These are phyloP conservation scores for Carcina quercana DNA, from an alignment of 2,888 invertebrate genomes.

Conservation along the genomic window DNA sequence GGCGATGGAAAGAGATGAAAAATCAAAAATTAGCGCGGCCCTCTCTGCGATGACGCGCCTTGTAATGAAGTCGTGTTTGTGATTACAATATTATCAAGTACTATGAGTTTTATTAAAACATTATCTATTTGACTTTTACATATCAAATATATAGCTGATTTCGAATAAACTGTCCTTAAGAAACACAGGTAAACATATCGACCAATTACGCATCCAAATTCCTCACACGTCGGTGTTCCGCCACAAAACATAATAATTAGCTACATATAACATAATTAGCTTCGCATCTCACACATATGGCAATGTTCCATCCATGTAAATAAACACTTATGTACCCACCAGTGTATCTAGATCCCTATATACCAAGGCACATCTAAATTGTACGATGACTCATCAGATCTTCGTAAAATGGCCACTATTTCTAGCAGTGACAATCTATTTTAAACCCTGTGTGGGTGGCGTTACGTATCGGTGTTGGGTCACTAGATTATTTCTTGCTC, in stretches of 20 bases:
- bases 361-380: background rate
- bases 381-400: slow-evolving; percentile 7
- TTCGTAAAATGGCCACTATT: slow-evolving; percentile 12
- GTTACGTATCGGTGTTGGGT: slow-evolving; percentile 37
- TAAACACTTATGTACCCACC: slow-evolving; percentile 18
- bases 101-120: too few relatives aligned
- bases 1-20: too few relatives aligned
- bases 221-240: too few relatives aligned
- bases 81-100: too few relatives aligned
- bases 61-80: too few relatives aligned
- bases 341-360: slow-evolving; percentile 19
- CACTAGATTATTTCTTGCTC: slow-evolving; percentile 25
- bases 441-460: slow-evolving; percentile 39
- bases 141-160: too few relatives aligned
- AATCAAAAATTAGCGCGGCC: too few relatives aligned
- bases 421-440: slow-evolving; percentile 32
- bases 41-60: too few relatives aligned
- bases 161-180: too few relatives aligned
- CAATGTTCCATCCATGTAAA: slow-evolving; percentile 18
- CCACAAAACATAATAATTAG: slow-evolving; percentile 17
- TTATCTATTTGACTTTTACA: too few relatives aligned
- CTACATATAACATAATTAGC: slow-evolving; percentile 33
- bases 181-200: too few relatives aligned
- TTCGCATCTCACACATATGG: slow-evolving; percentile 14
- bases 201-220: too few relatives aligned